These are phyloP conservation scores for Mycalesis mineus DNA, from an alignment of 2,888 invertebrate species.

Conservation along the genomic window DNA sequence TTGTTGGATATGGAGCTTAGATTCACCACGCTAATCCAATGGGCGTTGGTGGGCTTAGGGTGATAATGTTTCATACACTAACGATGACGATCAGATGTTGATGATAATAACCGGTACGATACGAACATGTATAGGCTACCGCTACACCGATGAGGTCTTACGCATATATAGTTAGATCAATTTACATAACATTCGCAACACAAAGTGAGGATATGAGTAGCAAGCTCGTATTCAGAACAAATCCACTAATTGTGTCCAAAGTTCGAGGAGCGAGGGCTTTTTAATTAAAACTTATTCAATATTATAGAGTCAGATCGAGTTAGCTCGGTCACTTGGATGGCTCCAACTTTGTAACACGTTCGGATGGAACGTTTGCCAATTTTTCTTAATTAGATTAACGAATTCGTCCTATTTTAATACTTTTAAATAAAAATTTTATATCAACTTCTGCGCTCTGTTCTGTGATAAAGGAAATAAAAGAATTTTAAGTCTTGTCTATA, in stretches of 20 bases:
- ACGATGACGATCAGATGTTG: too few relatives aligned
- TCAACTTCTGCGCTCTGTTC: too few relatives aligned
- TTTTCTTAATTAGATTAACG: slow-evolving; percentile 35
- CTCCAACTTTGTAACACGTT: slow-evolving; percentile 41
- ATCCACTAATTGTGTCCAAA: slow-evolving; percentile 62
- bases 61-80: too few relatives aligned
- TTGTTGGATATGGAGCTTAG: too few relatives aligned
- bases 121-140: too few relatives aligned
- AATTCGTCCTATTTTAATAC: slow-evolving; percentile 27
- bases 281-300: slow-evolving; percentile 75
- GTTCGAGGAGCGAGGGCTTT: slow-evolving; percentile 53
- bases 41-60: too few relatives aligned
- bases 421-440: neutral
- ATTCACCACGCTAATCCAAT: too few relatives aligned
- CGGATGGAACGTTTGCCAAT: slow-evolving; percentile 31
- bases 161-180: neutral
- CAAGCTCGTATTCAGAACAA: slow-evolving; percentile 26
- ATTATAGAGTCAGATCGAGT: slow-evolving; percentile 54
- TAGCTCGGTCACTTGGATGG: slow-evolving; percentile 47
- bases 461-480: too few relatives aligned
- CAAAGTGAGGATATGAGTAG: neutral
- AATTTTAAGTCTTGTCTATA: too few relatives aligned
- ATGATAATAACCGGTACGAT: too few relatives aligned
- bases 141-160: too few relatives aligned
- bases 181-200: neutral